These are phyloP conservation scores for Listrodromus nycthemerus DNA, from an alignment of 2,888 invertebrate genomes.

Conservation along the genomic window DNA sequence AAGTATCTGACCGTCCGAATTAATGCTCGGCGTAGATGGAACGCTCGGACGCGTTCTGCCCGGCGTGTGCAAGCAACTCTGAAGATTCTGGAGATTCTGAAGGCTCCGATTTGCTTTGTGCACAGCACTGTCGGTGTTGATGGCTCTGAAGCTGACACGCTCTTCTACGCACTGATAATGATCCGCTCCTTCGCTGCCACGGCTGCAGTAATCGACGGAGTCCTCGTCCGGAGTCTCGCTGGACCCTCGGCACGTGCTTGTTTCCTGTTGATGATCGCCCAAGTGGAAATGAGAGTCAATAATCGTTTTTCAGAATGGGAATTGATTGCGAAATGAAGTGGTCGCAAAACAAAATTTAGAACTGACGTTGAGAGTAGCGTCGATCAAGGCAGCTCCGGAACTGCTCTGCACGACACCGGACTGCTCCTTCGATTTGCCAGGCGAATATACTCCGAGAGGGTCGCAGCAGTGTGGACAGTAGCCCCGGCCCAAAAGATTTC, in stretches of 20 bases:
- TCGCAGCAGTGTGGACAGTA: constrained; percentile 82
- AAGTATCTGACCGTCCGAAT: constrained; percentile 79
- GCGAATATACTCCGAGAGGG: constrained; percentile 80
- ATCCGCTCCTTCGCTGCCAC: constrained; percentile 53
- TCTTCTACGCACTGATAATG: constrained; percentile 63
- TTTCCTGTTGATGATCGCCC: constrained; percentile 47
- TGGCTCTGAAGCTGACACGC: constrained; percentile 40
- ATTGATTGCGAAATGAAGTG: background rate
- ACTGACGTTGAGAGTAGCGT: constrained; percentile 80
- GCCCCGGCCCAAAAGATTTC: constrained; percentile 80
- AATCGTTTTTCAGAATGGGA: background rate
- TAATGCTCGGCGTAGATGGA: constrained; percentile 64
- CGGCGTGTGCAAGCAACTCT: constrained; percentile 74
- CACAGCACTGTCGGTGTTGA: constrained; percentile 71
- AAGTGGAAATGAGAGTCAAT: background rate
- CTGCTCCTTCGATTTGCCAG: constrained; percentile 80
- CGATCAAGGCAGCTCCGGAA: constrained; percentile 81
- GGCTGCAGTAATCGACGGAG: constrained; percentile 61
- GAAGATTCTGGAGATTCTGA: constrained; percentile 76
- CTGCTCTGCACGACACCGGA: constrained; percentile 81
- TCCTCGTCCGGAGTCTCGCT: constrained; percentile 66
- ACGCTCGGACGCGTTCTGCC: constrained; percentile 53
- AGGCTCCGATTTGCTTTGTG: constrained; percentile 79
- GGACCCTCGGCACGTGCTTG: constrained; percentile 63
- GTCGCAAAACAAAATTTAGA: background rate